Evolutionary conservation across 2,888 invertebrate species (phyloP).

Genomic region (Tetheella fluctuosa): DNA sequence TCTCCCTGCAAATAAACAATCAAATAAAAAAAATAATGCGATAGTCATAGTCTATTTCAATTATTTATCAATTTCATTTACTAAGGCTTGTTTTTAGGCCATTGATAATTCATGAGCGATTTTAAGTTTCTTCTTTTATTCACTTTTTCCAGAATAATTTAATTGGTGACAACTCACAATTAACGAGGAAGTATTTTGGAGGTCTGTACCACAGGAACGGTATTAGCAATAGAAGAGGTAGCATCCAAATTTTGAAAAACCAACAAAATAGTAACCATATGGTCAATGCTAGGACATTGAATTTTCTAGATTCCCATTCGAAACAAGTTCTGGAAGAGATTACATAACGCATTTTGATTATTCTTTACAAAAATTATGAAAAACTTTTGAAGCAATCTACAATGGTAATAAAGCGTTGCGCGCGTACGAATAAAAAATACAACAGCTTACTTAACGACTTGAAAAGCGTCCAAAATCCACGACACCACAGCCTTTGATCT

Average conservation of each 20-base stretch:
- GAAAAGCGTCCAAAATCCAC: constrained; percentile 90
- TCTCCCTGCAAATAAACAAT: constrained; percentile 41
- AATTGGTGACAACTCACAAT: constrained; percentile 50
- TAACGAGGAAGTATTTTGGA: constrained; percentile 52
- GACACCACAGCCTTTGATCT: constrained; percentile 92
- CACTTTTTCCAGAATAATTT: background rate
- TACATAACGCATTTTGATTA: constrained; percentile 9
- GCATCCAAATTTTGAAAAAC: constrained; percentile 96
- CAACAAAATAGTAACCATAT: constrained; percentile 93
- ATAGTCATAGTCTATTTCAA: too few relatives aligned
- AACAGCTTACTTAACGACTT: constrained; percentile 90
- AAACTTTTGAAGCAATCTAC: background rate
- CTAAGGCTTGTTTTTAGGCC: constrained; percentile 4
- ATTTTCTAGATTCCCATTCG: constrained; percentile 95
- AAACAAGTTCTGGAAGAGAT: constrained; percentile 90
- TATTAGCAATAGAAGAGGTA: constrained; percentile 92
- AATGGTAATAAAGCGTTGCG: background rate
- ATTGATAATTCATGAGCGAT: too few relatives aligned
- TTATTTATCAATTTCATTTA: too few relatives aligned
- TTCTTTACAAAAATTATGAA: constrained; percentile 9
- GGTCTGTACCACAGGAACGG: constrained; percentile 86
- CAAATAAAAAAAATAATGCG: too few relatives aligned
- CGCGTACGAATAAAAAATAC: constrained; percentile 8
- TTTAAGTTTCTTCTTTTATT: background rate
- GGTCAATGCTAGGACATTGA: constrained; percentile 91